Evolutionary conservation across 2,113 vertebrate genomes (phyloP).

Genomic region (Cryptomyrus ogoouensis): DNA sequence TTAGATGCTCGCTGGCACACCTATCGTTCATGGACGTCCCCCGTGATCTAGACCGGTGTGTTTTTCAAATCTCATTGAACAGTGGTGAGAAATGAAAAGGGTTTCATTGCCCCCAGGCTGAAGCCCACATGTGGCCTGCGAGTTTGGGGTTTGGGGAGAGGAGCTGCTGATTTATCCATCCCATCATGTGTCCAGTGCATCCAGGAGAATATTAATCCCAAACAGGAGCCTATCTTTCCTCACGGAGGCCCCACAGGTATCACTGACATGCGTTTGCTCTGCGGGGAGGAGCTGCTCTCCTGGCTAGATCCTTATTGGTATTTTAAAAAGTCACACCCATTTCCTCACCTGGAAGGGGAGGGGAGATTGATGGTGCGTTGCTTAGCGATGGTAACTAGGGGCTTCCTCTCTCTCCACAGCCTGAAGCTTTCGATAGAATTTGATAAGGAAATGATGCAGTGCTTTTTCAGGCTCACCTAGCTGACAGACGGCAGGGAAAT

Average conservation of each 20-base stretch:
- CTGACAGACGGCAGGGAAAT: neutral
- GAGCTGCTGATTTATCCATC: conserved; percentile 5
- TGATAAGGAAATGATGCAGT: neutral
- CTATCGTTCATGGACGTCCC: neutral
- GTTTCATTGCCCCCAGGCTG: neutral
- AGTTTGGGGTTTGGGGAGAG: neutral
- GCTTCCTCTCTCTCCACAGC: neutral
- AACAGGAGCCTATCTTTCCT: neutral
- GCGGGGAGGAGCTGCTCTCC: neutral
- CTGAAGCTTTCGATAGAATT: neutral
- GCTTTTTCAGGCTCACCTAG: neutral
- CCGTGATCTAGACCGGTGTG: neutral
- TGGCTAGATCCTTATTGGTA: neutral
- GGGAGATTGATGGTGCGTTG: conserved; percentile 8
- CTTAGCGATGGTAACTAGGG: conserved; percentile 7
- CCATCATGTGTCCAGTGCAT: neutral
- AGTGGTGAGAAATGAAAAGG: neutral
- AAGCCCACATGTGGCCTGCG: neutral
- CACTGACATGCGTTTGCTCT: neutral
- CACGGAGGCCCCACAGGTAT: neutral
- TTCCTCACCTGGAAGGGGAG: neutral
- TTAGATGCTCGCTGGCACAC: neutral
- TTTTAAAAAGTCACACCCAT: conserved; percentile 16
- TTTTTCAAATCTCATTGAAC: neutral
- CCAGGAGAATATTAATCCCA: conserved; percentile 11